Conservation (phyloP, 2,888 invertebrate species). For the Sinotaia quadrata region DNA sequence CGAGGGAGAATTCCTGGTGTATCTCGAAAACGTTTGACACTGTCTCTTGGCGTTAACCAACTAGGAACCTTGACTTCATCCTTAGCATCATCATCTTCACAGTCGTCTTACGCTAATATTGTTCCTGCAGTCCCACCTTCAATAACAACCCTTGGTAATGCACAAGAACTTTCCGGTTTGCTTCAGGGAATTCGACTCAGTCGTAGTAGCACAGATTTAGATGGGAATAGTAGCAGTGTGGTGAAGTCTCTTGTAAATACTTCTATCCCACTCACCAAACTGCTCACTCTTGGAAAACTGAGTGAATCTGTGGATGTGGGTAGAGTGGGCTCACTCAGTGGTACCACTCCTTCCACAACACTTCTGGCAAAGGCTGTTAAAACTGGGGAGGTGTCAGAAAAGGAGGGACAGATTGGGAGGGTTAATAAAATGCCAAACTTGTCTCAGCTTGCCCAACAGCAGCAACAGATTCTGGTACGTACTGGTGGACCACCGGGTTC, state of each 20-base stretch:
- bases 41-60: constrained; percentile 5
- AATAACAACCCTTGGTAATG: constrained; percentile 13
- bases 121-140: constrained; percentile 1
- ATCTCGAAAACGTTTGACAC: constrained; percentile 13
- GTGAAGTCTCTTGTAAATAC: constrained; percentile 14
- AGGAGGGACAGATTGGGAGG: neutral
- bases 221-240: neutral
- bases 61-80: neutral
- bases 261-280: constrained; percentile 18
- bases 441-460: neutral
- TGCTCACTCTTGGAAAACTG: constrained; percentile 16
- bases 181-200: constrained; percentile 30
- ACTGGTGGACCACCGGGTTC: constrained; percentile 16
- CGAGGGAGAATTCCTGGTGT: constrained; percentile 10
- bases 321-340: neutral
- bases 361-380: neutral
- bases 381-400: neutral
- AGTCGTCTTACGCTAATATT: neutral
- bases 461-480: constrained; percentile 19
- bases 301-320: constrained; percentile 1
- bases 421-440: neutral
- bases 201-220: neutral
- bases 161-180: constrained; percentile 35
- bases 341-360: neutral
- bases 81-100: neutral